phyloP scores from a whole-genome alignment of 2,797 vertebrate genomes.

The Bryconaethiops microstoma region DNA sequence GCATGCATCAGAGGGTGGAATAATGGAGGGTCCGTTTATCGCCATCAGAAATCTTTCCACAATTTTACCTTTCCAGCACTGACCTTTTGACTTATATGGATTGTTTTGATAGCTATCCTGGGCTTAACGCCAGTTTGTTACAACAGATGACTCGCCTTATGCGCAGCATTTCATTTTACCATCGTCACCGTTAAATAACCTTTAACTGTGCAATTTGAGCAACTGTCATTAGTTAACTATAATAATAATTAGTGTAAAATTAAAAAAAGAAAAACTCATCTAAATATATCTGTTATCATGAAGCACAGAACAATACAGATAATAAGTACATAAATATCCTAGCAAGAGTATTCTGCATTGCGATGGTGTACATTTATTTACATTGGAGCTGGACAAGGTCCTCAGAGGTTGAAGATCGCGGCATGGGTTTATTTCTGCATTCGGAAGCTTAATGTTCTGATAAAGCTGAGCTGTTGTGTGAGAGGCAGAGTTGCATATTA shows the following conservation, averaged over 20 bases:
- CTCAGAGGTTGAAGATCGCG: too few species aligned
- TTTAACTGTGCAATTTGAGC: slow-evolving; percentile 37
- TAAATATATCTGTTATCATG: not conserved
- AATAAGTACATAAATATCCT: not conserved
- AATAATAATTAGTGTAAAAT: slow-evolving; percentile 6
- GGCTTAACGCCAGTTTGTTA: not conserved
- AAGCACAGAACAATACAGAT: not conserved
- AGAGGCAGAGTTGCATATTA: too few species aligned
- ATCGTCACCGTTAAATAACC: slow-evolving; percentile 10
- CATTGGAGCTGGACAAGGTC: not conserved
- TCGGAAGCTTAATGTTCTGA: too few species aligned
- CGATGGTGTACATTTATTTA: not conserved
- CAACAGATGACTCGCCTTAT: not conserved
- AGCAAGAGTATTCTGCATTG: not conserved
- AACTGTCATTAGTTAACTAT: slow-evolving; percentile 31
- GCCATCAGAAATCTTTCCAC: not conserved
- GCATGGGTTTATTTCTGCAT: too few species aligned
- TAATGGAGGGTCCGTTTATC: not conserved
- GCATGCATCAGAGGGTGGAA: not conserved
- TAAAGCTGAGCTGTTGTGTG: not conserved
- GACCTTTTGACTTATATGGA: not conserved
- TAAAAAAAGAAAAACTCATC: not conserved
- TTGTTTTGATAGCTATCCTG: not conserved
- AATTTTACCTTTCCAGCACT: not conserved
- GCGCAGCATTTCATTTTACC: not conserved